These are phyloP conservation scores for Zoanthus solanderi DNA, from an alignment of 92 coral and sea anemone genomes.

Conservation along the genomic window DNA sequence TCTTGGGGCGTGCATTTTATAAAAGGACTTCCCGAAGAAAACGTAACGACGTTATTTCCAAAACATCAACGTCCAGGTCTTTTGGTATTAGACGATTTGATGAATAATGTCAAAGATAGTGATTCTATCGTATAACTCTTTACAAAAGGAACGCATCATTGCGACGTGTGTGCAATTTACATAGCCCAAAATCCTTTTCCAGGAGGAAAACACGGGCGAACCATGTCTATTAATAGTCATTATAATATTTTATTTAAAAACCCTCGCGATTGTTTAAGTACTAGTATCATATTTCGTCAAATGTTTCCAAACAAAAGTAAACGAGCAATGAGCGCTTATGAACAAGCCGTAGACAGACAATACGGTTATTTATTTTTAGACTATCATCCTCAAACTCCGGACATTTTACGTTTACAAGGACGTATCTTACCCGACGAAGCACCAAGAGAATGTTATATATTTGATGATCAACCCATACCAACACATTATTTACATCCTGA, in stretches of 20 bases:
- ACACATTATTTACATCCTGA: no score
- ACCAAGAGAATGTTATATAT: no score
- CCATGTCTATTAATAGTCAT: not conserved
- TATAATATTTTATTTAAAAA: not conserved
- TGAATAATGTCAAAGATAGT: not conserved
- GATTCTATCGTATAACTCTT: not conserved
- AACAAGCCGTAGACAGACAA: no score
- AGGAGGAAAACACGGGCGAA: not conserved
- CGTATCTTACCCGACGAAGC: no score
- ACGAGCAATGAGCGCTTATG: no score
- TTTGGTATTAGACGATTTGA: not conserved
- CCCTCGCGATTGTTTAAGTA: not conserved
- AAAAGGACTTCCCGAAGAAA: not conserved
- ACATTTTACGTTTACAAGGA: no score
- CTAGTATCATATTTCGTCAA: not conserved
- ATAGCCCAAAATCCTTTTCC: not conserved
- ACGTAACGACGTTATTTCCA: not conserved
- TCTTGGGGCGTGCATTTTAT: not conserved
- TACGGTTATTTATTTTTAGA: no score
- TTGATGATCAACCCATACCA: no score
- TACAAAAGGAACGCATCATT: slow-evolving; percentile 10
- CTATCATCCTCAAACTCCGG: no score
- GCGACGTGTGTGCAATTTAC: not conserved
- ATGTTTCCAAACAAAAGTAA: no score
- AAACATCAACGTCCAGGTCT: not conserved